phyloP scores from a whole-genome alignment of 2,797 vertebrate species.

The Carapus acus region DNA sequence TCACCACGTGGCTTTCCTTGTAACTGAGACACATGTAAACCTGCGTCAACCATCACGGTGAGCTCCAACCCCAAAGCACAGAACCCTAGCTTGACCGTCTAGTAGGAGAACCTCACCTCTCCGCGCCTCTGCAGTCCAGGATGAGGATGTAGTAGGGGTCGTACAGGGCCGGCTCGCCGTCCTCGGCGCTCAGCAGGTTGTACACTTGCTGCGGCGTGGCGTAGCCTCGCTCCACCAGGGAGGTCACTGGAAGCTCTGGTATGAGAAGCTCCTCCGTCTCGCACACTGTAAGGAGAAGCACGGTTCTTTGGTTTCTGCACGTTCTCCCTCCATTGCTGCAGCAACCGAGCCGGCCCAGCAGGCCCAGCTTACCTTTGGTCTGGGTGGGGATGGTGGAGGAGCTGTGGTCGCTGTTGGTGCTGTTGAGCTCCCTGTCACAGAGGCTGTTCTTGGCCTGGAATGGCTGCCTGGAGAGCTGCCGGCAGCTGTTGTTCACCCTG shows the following conservation, averaged over 20 bases:
- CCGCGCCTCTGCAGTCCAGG: constrained; percentile 61
- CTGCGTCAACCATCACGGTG: no score
- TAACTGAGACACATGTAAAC: constrained; percentile 45
- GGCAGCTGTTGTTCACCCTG: constrained; percentile 60
- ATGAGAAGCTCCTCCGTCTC: constrained; percentile 48
- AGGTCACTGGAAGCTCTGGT: constrained; percentile 52
- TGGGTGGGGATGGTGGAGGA: constrained; percentile 35
- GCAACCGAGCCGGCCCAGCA: no score
- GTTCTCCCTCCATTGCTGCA: no score
- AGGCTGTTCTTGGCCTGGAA: constrained; percentile 46
- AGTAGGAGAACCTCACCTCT: constrained; percentile 59
- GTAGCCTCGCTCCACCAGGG: constrained; percentile 54
- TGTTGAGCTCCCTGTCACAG: constrained; percentile 56
- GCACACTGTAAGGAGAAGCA: constrained; percentile 23
- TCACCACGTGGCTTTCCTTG: constrained; percentile 64
- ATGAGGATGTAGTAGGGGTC: constrained; percentile 64
- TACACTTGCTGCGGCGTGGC: constrained; percentile 64
- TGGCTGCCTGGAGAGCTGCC: constrained; percentile 36
- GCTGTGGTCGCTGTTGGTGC: constrained; percentile 43
- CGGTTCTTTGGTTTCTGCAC: background rate
- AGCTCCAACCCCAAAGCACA: no score
- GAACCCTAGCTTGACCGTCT: no score
- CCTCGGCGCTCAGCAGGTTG: constrained; percentile 65
- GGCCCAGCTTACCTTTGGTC: constrained; percentile 62
- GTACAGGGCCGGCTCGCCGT: constrained; percentile 56